These are phyloP conservation scores for Esox masquinongy DNA, from an alignment of 2,797 vertebrate genomes.

Conservation along the genomic window DNA sequence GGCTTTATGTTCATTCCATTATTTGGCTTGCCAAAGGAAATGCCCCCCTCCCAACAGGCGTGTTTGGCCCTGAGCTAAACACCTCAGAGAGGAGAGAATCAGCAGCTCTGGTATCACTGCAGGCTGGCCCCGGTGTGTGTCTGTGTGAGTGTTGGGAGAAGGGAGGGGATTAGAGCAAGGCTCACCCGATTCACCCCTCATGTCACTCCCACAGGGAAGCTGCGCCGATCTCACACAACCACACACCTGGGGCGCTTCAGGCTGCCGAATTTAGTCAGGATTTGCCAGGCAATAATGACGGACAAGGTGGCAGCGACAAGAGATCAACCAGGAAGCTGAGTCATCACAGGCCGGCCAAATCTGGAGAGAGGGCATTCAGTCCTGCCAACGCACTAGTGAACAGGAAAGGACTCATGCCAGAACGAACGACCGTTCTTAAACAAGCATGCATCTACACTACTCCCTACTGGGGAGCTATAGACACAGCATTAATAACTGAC, in stretches of 20 bases:
- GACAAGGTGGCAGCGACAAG: slow-evolving; percentile 53
- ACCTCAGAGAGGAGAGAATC: background rate
- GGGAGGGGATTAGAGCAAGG: slow-evolving; percentile 41
- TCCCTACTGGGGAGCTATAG: background rate
- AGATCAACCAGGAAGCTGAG: slow-evolving; percentile 64
- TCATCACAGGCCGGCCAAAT: slow-evolving; percentile 67
- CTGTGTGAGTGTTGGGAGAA: background rate
- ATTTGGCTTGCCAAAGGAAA: slow-evolving; percentile 11
- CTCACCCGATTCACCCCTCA: slow-evolving; percentile 36
- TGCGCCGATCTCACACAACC: background rate
- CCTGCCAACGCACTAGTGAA: slow-evolving; percentile 46
- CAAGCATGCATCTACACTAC: slow-evolving; percentile 16
- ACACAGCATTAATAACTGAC: background rate
- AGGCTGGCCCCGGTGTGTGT: background rate
- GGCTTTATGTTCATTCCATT: slow-evolving; percentile 4
- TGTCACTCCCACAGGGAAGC: slow-evolving; percentile 34
- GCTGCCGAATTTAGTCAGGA: slow-evolving; percentile 18
- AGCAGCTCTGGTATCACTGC: background rate
- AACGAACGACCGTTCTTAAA: slow-evolving; percentile 7
- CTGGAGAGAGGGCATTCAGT: slow-evolving; percentile 64
- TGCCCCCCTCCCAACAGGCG: background rate
- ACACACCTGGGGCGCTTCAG: slow-evolving; percentile 33
- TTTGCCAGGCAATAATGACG: slow-evolving; percentile 53
- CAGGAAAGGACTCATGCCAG: slow-evolving; percentile 17
- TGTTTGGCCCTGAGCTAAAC: background rate